phyloP scores from a whole-genome alignment of 2,797 vertebrate genomes.

The Myripristis murdjan region DNA sequence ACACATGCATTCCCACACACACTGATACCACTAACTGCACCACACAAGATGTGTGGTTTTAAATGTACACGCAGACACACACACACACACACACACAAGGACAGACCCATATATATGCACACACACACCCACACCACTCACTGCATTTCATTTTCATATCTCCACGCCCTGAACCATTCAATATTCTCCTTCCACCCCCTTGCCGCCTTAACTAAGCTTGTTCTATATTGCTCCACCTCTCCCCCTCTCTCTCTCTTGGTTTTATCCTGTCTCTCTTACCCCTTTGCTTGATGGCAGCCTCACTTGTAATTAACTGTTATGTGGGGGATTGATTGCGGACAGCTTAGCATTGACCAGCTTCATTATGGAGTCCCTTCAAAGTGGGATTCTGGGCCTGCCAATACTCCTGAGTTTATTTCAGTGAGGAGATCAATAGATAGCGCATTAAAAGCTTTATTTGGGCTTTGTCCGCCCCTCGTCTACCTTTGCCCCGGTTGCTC shows the following conservation, averaged over 20 bases:
- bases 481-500: slow-evolving; percentile 74
- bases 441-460: slow-evolving; percentile 90
- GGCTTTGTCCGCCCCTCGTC: slow-evolving; percentile 80
- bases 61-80: not conserved
- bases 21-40: not conserved
- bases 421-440: slow-evolving; percentile 83
- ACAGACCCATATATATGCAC: too few species aligned
- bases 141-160: slow-evolving; percentile 77
- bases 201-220: slow-evolving; percentile 69
- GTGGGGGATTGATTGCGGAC: slow-evolving; percentile 88
- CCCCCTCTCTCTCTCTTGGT: slow-evolving; percentile 51
- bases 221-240: slow-evolving; percentile 53
- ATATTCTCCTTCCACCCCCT: slow-evolving; percentile 67
- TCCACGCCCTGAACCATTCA: slow-evolving; percentile 57
- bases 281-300: slow-evolving; percentile 80
- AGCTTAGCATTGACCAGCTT: slow-evolving; percentile 90
- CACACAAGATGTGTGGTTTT: not conserved
- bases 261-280: slow-evolving; percentile 53
- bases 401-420: slow-evolving; percentile 88
- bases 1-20: not conserved
- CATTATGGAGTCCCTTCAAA: slow-evolving; percentile 90
- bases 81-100: slow-evolving; percentile 20
- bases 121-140: slow-evolving; percentile 23
- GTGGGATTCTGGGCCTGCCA: slow-evolving; percentile 87
- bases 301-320: slow-evolving; percentile 90